Conservation (phyloP, 2,797 vertebrate genomes). For the Fratercula arctica region DNA sequence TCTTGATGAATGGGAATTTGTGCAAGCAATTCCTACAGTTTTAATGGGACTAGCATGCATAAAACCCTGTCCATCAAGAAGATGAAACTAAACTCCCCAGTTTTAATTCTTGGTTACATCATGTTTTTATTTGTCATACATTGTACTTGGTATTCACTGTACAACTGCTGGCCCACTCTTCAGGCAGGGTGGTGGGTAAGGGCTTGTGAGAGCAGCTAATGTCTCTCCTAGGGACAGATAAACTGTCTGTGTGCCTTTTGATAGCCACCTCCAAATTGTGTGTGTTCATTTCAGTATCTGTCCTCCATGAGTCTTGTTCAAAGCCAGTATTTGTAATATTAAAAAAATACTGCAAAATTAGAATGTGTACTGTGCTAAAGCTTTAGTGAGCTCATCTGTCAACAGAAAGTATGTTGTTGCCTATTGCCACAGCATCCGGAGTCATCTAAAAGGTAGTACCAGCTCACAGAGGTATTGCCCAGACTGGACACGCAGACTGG, state of each 20-base stretch:
- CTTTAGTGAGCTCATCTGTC: not conserved
- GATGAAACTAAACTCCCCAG: not conserved
- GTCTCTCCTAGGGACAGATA: not conserved
- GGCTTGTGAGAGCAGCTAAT: not conserved
- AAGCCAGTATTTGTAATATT: not conserved
- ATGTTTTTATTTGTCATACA: not conserved
- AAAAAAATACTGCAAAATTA: not conserved
- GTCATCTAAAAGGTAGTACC: not conserved
- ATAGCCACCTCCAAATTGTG: not conserved
- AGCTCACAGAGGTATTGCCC: not conserved
- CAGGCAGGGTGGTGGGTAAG: not conserved
- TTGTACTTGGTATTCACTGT: not conserved
- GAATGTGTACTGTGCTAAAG: not conserved
- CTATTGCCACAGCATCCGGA: not conserved
- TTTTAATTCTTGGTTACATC: constrained; percentile 3
- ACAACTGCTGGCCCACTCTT: not conserved
- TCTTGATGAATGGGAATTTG: constrained; percentile 47
- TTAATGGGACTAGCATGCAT: constrained; percentile 14
- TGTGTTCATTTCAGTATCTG: not conserved
- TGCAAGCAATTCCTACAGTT: constrained; percentile 35
- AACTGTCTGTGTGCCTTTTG: not conserved
- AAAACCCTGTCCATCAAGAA: constrained; percentile 23
- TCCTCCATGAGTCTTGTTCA: not conserved
- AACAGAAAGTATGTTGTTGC: not conserved
- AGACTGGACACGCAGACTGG: not conserved